A percentile compares a stretch with the other conserved stretches of the same genome.
Evolutionary conservation across 2,888 invertebrate genomes (phyloP).

Genomic region (Nemurella pictetii): DNA sequence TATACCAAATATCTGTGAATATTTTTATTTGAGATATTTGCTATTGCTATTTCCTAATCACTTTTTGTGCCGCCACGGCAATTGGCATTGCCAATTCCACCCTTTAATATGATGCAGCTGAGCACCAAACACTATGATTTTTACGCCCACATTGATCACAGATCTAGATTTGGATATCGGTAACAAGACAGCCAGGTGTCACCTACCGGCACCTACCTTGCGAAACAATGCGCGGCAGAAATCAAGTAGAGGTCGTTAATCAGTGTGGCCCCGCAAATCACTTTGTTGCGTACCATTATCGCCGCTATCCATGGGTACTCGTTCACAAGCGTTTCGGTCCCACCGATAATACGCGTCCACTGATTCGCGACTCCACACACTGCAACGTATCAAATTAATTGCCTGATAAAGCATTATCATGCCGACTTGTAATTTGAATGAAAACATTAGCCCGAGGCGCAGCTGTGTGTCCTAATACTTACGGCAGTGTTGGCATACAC

Average conservation of each 20-base stretch:
- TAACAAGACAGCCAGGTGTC: not conserved
- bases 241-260: slow-evolving; percentile 15
- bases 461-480: not conserved
- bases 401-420: not conserved
- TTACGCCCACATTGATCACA: not conserved
- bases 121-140: too few species aligned
- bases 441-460: not conserved
- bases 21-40: too few species aligned
- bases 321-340: not conserved
- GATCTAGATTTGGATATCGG: not conserved
- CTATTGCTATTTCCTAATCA: too few species aligned
- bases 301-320: slow-evolving; percentile 3
- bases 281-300: not conserved
- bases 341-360: slow-evolving; percentile 10
- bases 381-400: not conserved
- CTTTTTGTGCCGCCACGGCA: too few species aligned
- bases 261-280: not conserved
- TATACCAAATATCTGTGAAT: too few species aligned
- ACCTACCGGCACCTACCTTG: not conserved
- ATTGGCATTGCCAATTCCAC: too few species aligned
- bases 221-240: not conserved
- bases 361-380: slow-evolving; percentile 16
- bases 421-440: not conserved
- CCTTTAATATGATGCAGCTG: too few species aligned
- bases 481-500: not conserved